Percentiles rank a stretch among this genome's conserved stretches.
These are phyloP conservation scores for Dreissena rostriformis DNA, from an alignment of 1,140 invertebrate genomes.

Conservation along the genomic window DNA sequence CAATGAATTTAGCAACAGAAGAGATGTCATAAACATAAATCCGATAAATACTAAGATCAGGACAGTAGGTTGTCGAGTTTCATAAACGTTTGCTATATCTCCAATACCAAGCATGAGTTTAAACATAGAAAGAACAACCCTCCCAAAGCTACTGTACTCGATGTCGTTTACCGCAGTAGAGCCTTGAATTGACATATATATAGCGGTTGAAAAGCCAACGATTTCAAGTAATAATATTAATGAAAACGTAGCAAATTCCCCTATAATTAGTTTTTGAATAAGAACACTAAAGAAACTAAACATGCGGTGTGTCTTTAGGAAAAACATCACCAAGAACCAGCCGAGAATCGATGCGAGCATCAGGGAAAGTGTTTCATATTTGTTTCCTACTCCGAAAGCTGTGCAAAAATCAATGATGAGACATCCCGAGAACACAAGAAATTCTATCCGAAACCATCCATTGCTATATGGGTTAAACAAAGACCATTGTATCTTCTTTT, in stretches of 20 bases:
- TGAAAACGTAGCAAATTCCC: neutral
- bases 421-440: neutral
- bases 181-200: constrained; percentile 5
- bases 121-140: neutral
- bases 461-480: constrained; percentile 5
- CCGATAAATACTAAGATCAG: neutral
- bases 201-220: neutral
- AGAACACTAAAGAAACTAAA: neutral
- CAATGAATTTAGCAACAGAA: neutral
- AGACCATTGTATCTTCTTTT: neutral
- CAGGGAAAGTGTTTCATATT: neutral
- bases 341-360: neutral
- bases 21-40: neutral
- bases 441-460: neutral
- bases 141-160: neutral
- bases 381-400: no score
- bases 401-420: neutral
- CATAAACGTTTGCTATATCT: neutral
- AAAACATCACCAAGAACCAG: neutral
- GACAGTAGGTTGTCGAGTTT: neutral
- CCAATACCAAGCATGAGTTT: neutral
- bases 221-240: neutral
- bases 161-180: neutral
- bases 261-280: neutral
- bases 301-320: neutral